Conservation (phyloP, 2,888 invertebrate species). For the Tachina lurida region DNA sequence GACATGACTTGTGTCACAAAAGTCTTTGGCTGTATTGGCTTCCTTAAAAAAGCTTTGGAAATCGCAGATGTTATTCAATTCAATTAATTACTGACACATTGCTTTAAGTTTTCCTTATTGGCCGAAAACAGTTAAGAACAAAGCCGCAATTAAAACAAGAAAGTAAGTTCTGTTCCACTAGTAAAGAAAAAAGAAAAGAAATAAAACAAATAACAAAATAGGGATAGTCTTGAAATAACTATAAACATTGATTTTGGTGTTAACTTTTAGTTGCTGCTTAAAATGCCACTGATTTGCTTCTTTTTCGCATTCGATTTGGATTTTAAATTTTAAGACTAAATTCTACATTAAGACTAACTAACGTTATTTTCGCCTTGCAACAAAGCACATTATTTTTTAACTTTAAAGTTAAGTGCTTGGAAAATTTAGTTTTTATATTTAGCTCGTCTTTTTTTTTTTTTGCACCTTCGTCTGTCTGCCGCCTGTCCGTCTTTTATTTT, state of each 20-base stretch:
- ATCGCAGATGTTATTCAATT: constrained; percentile 79
- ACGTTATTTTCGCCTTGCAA: constrained; percentile 33
- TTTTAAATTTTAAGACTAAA: constrained; percentile 17
- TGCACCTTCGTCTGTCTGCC: constrained; percentile 1
- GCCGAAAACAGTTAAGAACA: constrained; percentile 51
- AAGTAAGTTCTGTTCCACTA: not conserved
- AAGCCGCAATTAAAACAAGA: constrained; percentile 24
- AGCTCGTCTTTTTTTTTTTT: constrained; percentile 24
- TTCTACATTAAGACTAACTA: constrained; percentile 31
- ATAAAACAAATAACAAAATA: constrained; percentile 17
- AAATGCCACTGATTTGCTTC: constrained; percentile 49
- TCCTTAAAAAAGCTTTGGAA: not conserved
- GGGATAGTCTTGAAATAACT: constrained; percentile 53
- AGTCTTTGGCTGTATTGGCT: not conserved
- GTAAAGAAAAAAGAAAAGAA: not conserved
- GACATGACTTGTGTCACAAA: not conserved
- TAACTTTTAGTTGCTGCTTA: constrained; percentile 41
- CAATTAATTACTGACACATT: constrained; percentile 83
- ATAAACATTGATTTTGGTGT: constrained; percentile 62
- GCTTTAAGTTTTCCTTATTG: constrained; percentile 75
- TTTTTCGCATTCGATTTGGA: constrained; percentile 5
- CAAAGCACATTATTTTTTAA: not conserved
- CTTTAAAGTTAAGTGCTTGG: constrained; percentile 33
- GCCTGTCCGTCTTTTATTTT: not conserved
- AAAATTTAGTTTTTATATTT: constrained; percentile 41